Conservation (phyloP, 2,113 vertebrate genomes). For the Heliornis fulica region DNA sequence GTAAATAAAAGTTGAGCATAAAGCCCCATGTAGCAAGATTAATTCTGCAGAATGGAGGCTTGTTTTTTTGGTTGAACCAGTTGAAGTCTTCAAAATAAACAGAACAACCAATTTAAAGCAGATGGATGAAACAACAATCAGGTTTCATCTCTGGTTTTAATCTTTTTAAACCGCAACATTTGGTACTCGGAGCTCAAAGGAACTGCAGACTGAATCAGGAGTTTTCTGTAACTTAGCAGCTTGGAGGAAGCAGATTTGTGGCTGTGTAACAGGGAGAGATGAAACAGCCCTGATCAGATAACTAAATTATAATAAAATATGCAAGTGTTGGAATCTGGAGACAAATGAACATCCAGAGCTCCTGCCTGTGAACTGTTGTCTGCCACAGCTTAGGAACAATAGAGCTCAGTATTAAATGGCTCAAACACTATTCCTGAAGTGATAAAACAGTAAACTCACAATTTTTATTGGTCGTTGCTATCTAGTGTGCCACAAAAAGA, state of each 20-base stretch:
- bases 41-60: neutral
- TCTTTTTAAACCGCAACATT: slow-evolving; percentile 26
- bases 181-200: slow-evolving; percentile 44
- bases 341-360: neutral
- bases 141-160: slow-evolving; percentile 58
- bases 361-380: neutral
- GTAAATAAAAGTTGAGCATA: neutral
- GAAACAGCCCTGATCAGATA: neutral
- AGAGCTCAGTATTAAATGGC: neutral
- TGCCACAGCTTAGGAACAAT: neutral
- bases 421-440: neutral
- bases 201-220: slow-evolving; percentile 3
- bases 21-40: neutral
- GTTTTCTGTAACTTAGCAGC: neutral
- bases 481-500: neutral
- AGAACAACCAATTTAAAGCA: slow-evolving; percentile 63
- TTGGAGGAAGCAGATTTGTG: neutral
- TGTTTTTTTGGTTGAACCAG: neutral
- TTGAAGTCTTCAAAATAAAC: slow-evolving; percentile 47
- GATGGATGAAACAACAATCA: slow-evolving; percentile 27
- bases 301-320: neutral
- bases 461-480: neutral
- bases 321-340: neutral
- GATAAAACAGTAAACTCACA: neutral
- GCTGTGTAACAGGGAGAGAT: neutral